Evolutionary conservation across 1,140 invertebrate species (phyloP), one percentile per base, ranked within the genome.

Genomic region (Drosophila nannoptera): DNA sequence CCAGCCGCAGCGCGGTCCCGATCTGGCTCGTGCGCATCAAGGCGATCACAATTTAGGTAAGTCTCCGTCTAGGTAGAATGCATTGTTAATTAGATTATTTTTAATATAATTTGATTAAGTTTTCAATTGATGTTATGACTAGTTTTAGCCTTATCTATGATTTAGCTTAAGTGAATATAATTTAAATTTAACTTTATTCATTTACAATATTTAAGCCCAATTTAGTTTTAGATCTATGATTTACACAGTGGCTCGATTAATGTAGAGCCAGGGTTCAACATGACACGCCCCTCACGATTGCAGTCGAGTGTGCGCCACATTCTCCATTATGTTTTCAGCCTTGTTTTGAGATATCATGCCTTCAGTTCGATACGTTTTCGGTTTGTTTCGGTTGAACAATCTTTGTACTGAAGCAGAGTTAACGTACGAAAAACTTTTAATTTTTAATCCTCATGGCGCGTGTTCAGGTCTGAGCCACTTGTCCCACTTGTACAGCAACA

Each of bases 11-110:
- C 86, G 78, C 82, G 90, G 69, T 89, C 88, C 83, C 77, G 90
- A 88, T 90, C 90, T 67, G 88, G 88, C 48, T 90, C 89, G 80
- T 92, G 91, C 86, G 90, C 91, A 90, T 90, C 91, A 82, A 87
- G 84, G 81, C 53, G 88, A 87, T 89, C 87, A 81, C 87, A 89
- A 78, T 90, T 77, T 87, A 83, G 87, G 88, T 89, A 14, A 88
- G 86, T 73, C 16, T 0, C 12, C 7, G 22, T 22, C 22, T 22
- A 22, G 22, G 22, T 2, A 22, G 22, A 22, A 22, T n/a, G 16
- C 6, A 46, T 22, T 22, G 5, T 29, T 33, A 22, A 2, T 5
- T 2, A 54, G 11, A 48, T 36, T 32, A 40, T 14, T 36, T 36
- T 8, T 11, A 5, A 49, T 29, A 66, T 43, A 22, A 43, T 62